Conservation (phyloP, 2,797 vertebrate genomes). For the Coregonus ussuriensis region DNA sequence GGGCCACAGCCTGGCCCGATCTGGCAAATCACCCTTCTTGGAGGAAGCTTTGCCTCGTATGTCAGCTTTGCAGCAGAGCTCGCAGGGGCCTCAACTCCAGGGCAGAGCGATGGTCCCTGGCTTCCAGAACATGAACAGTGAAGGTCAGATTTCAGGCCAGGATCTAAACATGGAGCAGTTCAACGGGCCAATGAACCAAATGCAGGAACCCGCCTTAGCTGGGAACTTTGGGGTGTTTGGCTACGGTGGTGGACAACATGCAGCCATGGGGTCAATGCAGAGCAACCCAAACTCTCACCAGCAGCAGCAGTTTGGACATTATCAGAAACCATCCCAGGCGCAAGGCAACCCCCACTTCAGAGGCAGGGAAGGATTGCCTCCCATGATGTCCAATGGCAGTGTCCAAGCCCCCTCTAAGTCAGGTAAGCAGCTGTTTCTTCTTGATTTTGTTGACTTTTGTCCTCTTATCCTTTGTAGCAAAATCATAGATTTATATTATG, state of each 20-base stretch:
- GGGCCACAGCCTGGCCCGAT: conserved; percentile 41
- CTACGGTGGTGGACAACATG: conserved; percentile 72
- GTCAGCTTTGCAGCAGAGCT: conserved; percentile 67
- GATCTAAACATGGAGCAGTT: conserved; percentile 68
- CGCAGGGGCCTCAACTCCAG: conserved; percentile 71
- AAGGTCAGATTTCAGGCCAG: conserved; percentile 63
- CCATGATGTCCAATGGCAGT: conserved; percentile 78
- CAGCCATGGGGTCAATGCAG: conserved; percentile 72
- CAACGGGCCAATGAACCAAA: conserved; percentile 76
- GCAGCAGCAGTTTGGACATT: conserved; percentile 27
- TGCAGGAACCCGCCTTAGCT: conserved; percentile 66
- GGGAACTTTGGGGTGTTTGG: conserved; percentile 77
- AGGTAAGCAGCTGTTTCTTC: conserved; percentile 65
- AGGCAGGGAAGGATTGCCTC: conserved; percentile 71
- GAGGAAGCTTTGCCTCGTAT: conserved; percentile 71
- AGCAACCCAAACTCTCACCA: conserved; percentile 23
- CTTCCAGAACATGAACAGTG: conserved; percentile 78
- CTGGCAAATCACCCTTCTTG: conserved; percentile 77
- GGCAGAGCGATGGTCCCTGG: conserved; percentile 73
- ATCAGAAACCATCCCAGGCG: conserved; percentile 63
- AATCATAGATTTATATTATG: not conserved
- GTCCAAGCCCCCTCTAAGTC: conserved; percentile 77
- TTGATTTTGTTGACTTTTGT: not conserved
- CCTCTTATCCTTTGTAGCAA: not conserved
- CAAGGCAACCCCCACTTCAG: conserved; percentile 69